Evolutionary conservation across 2,888 invertebrate species (phyloP).

Genomic region (Rhamphomyia laevipes): DNA sequence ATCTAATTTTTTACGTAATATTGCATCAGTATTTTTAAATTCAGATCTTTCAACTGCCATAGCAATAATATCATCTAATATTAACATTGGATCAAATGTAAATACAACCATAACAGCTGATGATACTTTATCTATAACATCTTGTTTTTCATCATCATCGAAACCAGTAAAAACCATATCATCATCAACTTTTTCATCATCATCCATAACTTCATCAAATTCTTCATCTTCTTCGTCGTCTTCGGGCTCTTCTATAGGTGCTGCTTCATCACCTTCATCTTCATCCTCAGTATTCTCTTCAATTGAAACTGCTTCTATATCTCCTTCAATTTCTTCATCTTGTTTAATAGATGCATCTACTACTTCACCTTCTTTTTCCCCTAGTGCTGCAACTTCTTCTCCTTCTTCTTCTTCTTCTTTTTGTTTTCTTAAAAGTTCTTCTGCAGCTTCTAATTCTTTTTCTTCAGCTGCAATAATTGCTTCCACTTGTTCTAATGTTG

Average conservation of each 20-base stretch:
- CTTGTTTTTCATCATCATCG: background rate
- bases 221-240: background rate
- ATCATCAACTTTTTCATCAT: background rate
- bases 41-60: slow-evolving; percentile 17
- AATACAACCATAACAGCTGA: background rate
- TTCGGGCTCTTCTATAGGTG: background rate
- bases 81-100: slow-evolving; percentile 8
- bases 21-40: slow-evolving; percentile 7
- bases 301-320: background rate
- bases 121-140: background rate
- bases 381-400: background rate
- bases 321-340: background rate
- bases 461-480: background rate
- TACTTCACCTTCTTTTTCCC: background rate
- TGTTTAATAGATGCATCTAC: background rate
- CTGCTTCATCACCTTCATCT: background rate
- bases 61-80: slow-evolving; percentile 16
- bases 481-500: background rate
- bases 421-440: background rate
- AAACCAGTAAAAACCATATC: background rate
- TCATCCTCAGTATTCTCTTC: background rate
- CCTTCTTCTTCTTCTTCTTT: background rate
- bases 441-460: background rate
- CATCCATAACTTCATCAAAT: background rate
- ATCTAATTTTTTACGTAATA: slow-evolving; percentile 18